These are phyloP conservation scores for Parasteatoda tepidariorum DNA, from an alignment of 1,140 invertebrate species.

Conservation along the genomic window DNA sequence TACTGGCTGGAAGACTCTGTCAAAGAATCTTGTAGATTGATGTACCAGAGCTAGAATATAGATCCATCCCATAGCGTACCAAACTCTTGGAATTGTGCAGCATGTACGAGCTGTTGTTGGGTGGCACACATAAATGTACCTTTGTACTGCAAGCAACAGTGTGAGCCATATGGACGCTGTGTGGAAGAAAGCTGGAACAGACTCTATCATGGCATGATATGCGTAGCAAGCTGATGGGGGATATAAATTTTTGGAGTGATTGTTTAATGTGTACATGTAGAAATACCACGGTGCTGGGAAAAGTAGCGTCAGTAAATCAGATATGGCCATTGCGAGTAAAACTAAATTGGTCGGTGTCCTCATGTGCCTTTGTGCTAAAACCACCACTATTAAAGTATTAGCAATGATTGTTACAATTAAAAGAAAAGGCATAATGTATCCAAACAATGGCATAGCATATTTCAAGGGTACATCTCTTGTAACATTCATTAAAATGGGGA, in stretches of 20 bases:
- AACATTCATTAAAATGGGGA: constrained; percentile 59
- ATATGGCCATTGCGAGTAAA: constrained; percentile 86
- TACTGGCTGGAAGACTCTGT: constrained; percentile 71
- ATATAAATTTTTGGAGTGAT: constrained; percentile 81
- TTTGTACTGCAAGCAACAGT: constrained; percentile 84
- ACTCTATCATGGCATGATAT: constrained; percentile 78
- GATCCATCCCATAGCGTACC: constrained; percentile 81
- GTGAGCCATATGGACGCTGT: constrained; percentile 93
- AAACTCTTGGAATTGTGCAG: constrained; percentile 87
- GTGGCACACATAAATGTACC: constrained; percentile 93
- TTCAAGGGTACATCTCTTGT: constrained; percentile 71
- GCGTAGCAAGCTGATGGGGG: constrained; percentile 81
- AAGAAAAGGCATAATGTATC: constrained; percentile 85
- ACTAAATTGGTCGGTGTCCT: constrained; percentile 78
- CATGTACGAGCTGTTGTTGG: constrained; percentile 84
- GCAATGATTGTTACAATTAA: constrained; percentile 88
- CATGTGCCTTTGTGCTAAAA: constrained; percentile 76
- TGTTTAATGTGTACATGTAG: constrained; percentile 90
- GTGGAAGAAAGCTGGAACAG: constrained; percentile 87
- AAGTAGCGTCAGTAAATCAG: constrained; percentile 90
- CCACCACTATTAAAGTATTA: constrained; percentile 87
- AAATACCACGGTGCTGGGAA: constrained; percentile 83
- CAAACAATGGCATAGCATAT: constrained; percentile 76
- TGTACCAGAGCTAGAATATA: constrained; percentile 80
- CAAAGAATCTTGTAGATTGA: constrained; percentile 83